Evolutionary conservation across 2,113 vertebrate species (phyloP).

Genomic region (Silurus glanis): DNA sequence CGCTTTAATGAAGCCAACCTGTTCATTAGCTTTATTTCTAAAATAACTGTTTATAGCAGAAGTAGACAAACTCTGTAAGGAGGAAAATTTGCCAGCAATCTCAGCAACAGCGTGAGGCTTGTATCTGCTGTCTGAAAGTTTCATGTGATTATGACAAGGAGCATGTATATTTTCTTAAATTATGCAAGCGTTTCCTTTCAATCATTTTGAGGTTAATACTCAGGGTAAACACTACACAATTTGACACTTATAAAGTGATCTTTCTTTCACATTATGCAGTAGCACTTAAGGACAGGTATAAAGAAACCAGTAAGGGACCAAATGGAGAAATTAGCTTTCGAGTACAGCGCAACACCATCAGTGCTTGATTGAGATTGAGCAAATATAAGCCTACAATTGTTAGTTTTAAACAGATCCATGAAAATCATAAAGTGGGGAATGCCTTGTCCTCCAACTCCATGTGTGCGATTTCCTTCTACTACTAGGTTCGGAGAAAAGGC

Average conservation of each 20-base stretch:
- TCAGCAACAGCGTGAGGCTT: slow-evolving; percentile 15
- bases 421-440: background rate
- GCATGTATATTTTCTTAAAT: slow-evolving; percentile 12
- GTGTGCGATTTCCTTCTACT: background rate
- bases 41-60: background rate
- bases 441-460: background rate
- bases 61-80: background rate
- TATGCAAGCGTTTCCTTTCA: background rate
- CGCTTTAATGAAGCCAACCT: background rate
- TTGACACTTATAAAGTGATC: background rate
- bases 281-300: background rate
- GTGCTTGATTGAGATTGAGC: background rate
- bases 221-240: background rate
- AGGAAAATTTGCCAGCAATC: slow-evolving; percentile 4
- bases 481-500: background rate
- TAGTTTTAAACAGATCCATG: background rate
- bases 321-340: background rate
- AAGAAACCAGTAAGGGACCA: background rate
- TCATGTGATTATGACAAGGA: background rate
- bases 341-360: background rate
- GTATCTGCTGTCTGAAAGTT: slow-evolving; percentile 11
- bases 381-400: background rate
- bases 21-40: background rate
- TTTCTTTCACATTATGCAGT: background rate
- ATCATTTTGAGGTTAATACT: background rate